Percentiles rank a stretch among this genome's conserved stretches.
These are phyloP conservation scores for Pseudolycoriella hygida DNA, from an alignment of 2,888 invertebrate genomes.

Conservation along the genomic window DNA sequence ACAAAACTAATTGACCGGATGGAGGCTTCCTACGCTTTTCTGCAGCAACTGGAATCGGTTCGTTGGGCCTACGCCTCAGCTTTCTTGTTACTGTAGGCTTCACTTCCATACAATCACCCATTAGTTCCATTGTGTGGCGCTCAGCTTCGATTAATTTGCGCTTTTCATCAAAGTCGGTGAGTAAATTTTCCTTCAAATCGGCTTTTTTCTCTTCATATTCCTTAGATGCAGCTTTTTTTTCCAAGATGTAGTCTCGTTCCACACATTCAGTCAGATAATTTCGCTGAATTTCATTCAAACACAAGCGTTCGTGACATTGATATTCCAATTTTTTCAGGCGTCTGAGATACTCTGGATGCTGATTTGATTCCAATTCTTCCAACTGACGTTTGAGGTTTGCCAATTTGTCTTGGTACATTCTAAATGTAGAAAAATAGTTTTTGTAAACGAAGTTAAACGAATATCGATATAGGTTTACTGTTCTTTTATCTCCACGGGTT, in stretches of 20 bases:
- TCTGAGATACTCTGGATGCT: slow-evolving; percentile 71
- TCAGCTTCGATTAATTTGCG: slow-evolving; percentile 77
- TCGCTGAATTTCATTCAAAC: slow-evolving; percentile 56
- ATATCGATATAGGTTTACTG: slow-evolving; percentile 17
- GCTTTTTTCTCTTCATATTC: slow-evolving; percentile 79
- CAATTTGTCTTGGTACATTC: slow-evolving; percentile 82
- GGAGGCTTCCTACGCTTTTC: slow-evolving; percentile 73
- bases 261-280: slow-evolving; percentile 74
- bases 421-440: slow-evolving; percentile 20
- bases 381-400: slow-evolving; percentile 75
- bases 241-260: slow-evolving; percentile 70
- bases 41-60: slow-evolving; percentile 75
- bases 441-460: slow-evolving; percentile 1
- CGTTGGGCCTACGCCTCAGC: slow-evolving; percentile 78
- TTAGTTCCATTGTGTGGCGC: slow-evolving; percentile 72
- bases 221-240: slow-evolving; percentile 74
- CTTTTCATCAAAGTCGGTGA: slow-evolving; percentile 87
- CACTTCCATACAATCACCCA: slow-evolving; percentile 75
- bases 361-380: slow-evolving; percentile 70
- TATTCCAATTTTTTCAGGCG: slow-evolving; percentile 66
- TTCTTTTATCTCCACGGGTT: slow-evolving; percentile 25
- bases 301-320: slow-evolving; percentile 61
- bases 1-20: slow-evolving; percentile 68
- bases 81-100: slow-evolving; percentile 94
- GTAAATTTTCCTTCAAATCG: slow-evolving; percentile 72